Percentiles rank a stretch among this genome's conserved stretches.
phyloP scores from a whole-genome alignment of 2,113 vertebrate genomes.

The Pavo muticus region DNA sequence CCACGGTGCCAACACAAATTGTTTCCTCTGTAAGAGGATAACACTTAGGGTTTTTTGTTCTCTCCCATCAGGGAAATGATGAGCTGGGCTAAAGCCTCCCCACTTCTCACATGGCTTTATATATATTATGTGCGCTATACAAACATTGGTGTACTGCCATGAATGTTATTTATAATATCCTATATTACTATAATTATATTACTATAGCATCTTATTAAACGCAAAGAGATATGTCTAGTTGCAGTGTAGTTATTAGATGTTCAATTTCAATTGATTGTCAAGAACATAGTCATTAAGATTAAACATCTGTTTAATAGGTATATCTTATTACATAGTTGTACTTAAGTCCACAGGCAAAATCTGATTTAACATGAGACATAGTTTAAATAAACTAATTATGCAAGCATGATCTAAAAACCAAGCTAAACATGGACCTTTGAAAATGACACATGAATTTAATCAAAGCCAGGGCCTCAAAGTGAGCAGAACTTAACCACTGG shows the following conservation, averaged over 20 bases:
- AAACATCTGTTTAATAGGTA: slow-evolving; percentile 84
- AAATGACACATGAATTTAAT: slow-evolving; percentile 83
- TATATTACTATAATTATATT: slow-evolving; percentile 59
- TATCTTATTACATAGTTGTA: slow-evolving; percentile 83
- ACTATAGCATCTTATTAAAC: slow-evolving; percentile 72
- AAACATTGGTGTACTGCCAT: slow-evolving; percentile 55
- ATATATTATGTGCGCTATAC: slow-evolving; percentile 23
- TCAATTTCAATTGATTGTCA: slow-evolving; percentile 81
- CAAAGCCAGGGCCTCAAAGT: slow-evolving; percentile 79
- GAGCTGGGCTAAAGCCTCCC: slow-evolving; percentile 41
- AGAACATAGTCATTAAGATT: slow-evolving; percentile 81
- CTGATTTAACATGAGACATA: slow-evolving; percentile 82
- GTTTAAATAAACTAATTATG: slow-evolving; percentile 87
- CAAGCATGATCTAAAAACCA: slow-evolving; percentile 79
- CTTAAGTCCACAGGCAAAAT: slow-evolving; percentile 80
- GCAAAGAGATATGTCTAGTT: slow-evolving; percentile 72
- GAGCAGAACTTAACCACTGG: slow-evolving; percentile 75
- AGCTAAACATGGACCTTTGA: slow-evolving; percentile 78
- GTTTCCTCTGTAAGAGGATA: not conserved
- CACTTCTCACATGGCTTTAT: slow-evolving; percentile 11
- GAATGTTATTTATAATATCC: slow-evolving; percentile 61
- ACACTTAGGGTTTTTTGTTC: not conserved
- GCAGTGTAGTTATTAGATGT: slow-evolving; percentile 79
- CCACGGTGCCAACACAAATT: not conserved
- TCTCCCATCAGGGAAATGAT: slow-evolving; percentile 30